phyloP scores from a whole-genome alignment of 2,888 invertebrate species.

The Eristalis tenax region DNA sequence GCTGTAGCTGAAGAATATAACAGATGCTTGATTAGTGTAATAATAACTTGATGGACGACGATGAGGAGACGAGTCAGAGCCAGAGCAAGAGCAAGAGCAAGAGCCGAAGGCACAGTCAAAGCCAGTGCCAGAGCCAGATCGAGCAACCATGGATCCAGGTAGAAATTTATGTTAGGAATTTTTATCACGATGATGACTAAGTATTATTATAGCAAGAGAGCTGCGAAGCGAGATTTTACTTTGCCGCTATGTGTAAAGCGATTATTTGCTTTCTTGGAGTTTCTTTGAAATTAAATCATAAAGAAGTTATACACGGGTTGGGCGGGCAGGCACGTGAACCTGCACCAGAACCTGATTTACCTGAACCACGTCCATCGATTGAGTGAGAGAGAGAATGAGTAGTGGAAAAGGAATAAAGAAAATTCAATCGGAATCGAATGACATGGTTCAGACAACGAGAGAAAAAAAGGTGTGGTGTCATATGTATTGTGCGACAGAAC shows the following conservation, averaged over 20 bases:
- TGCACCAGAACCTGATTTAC: slow-evolving; percentile 72
- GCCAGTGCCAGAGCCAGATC: not conserved
- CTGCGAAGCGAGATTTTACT: slow-evolving; percentile 61
- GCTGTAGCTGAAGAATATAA: slow-evolving; percentile 48
- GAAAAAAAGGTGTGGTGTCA: slow-evolving; percentile 70
- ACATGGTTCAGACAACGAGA: slow-evolving; percentile 64
- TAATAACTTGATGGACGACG: slow-evolving; percentile 67
- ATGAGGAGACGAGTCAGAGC: slow-evolving; percentile 52
- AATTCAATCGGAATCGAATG: slow-evolving; percentile 71
- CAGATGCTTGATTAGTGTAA: slow-evolving; percentile 72
- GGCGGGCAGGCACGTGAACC: slow-evolving; percentile 71
- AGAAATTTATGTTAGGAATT: slow-evolving; percentile 69
- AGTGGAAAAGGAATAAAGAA: slow-evolving; percentile 58
- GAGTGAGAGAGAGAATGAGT: slow-evolving; percentile 56
- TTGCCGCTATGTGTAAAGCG: slow-evolving; percentile 67
- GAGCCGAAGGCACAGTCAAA: slow-evolving; percentile 15
- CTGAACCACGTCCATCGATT: slow-evolving; percentile 70
- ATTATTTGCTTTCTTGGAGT: slow-evolving; percentile 72
- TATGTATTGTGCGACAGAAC: slow-evolving; percentile 69
- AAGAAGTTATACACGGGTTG: slow-evolving; percentile 66
- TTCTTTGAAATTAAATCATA: slow-evolving; percentile 72
- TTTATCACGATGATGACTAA: slow-evolving; percentile 72
- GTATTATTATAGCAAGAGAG: slow-evolving; percentile 61
- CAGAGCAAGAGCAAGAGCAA: not conserved
- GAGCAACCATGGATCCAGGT: slow-evolving; percentile 56